Percentiles rank a stretch among this genome's conserved stretches.
These are phyloP conservation scores for Cryptoprocta ferox DNA, from an alignment of 2,797 vertebrate species.

Conservation along the genomic window DNA sequence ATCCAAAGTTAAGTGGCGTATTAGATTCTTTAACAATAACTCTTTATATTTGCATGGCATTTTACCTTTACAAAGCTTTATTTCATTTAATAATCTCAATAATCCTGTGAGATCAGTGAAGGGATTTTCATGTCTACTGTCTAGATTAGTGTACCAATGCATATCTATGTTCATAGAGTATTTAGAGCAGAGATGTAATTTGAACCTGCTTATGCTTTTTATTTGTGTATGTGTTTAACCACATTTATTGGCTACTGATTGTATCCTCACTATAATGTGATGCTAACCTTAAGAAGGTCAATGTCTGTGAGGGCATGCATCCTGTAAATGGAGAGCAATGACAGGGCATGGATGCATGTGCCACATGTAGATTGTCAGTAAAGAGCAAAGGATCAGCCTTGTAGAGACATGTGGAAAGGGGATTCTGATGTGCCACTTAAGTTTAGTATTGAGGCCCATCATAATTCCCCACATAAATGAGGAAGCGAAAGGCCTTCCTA, in stretches of 20 bases:
- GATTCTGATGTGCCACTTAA: rapidly evolving
- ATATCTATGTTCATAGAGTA: neutral
- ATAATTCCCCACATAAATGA: neutral
- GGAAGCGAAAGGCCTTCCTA: neutral
- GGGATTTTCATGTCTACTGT: neutral
- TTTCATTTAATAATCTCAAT: neutral
- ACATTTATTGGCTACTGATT: neutral
- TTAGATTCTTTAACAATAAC: neutral
- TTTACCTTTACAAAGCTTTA: conserved; percentile 5
- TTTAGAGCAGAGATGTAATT: neutral
- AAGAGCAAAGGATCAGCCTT: neutral
- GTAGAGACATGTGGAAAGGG: neutral
- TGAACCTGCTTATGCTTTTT: neutral
- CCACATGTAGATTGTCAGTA: neutral
- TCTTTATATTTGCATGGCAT: neutral
- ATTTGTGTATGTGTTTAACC: neutral
- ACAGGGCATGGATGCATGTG: neutral
- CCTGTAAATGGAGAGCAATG: neutral
- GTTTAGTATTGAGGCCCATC: neutral
- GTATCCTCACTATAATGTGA: neutral
- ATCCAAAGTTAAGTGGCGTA: neutral
- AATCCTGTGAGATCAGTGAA: neutral
- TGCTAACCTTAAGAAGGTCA: neutral
- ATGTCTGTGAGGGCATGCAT: neutral
- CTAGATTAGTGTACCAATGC: neutral